These are phyloP conservation scores for Anthonomus grandis DNA, from an alignment of 1,140 invertebrate species.

Conservation along the genomic window DNA sequence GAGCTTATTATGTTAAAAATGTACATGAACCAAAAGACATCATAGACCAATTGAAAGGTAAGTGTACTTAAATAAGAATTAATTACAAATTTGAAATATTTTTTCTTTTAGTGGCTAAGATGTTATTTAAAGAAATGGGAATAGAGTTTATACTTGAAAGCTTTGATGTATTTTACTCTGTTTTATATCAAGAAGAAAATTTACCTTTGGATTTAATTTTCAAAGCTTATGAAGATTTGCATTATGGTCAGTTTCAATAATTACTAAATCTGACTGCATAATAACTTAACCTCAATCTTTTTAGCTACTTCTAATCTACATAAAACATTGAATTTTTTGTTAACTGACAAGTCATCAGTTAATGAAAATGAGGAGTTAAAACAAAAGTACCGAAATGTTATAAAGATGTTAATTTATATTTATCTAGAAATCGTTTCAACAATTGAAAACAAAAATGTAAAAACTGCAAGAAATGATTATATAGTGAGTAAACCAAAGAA, in stretches of 20 bases:
- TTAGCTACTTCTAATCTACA: slow-evolving; percentile 30
- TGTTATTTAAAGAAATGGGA: slow-evolving; percentile 45
- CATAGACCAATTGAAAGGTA: slow-evolving; percentile 26
- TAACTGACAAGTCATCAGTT: slow-evolving; percentile 37
- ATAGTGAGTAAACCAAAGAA: slow-evolving; percentile 24
- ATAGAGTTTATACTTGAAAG: slow-evolving; percentile 55
- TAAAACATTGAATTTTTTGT: slow-evolving; percentile 31
- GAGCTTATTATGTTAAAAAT: slow-evolving; percentile 33
- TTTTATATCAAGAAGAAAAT: slow-evolving; percentile 50
- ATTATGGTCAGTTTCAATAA: slow-evolving; percentile 42
- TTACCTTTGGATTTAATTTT: slow-evolving; percentile 43
- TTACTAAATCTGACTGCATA: background rate
- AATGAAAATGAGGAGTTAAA: slow-evolving; percentile 37
- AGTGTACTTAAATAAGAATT: slow-evolving; percentile 3
- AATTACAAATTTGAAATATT: slow-evolving; percentile 8
- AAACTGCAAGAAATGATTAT: slow-evolving; percentile 24
- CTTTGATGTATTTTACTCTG: slow-evolving; percentile 57
- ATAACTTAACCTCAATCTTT: slow-evolving; percentile 7
- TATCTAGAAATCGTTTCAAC: slow-evolving; percentile 36
- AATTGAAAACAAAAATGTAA: slow-evolving; percentile 33
- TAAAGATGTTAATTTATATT: slow-evolving; percentile 42
- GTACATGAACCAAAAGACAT: slow-evolving; percentile 28
- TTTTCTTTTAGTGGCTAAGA: slow-evolving; percentile 49
- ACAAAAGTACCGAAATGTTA: slow-evolving; percentile 35
- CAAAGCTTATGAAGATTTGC: slow-evolving; percentile 46